These are phyloP conservation scores for Euplagia quadripunctaria DNA, from an alignment of 2,888 invertebrate species.

Conservation along the genomic window DNA sequence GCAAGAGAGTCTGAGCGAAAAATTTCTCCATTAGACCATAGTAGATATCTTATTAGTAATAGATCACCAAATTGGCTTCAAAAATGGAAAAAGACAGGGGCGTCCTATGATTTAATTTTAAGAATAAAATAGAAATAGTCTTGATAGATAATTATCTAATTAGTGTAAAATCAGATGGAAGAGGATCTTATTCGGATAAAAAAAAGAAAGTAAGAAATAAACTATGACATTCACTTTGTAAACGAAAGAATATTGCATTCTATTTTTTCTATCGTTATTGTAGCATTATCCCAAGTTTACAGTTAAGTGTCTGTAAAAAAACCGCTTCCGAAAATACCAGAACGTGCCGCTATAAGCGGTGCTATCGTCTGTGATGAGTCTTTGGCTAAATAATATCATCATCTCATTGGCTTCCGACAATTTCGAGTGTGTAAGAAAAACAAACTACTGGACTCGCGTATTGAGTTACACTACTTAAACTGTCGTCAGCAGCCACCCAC, in stretches of 20 bases:
- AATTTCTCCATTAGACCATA: background rate
- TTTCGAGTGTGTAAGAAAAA: slow-evolving; percentile 77
- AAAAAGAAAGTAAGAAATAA: background rate
- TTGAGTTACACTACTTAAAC: slow-evolving; percentile 85
- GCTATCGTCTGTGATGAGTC: slow-evolving; percentile 55
- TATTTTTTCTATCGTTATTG: slow-evolving; percentile 30
- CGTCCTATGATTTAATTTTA: background rate
- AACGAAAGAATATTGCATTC: slow-evolving; percentile 29
- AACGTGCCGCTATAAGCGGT: slow-evolving; percentile 35
- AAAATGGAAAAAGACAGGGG: background rate
- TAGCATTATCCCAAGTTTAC: slow-evolving; percentile 31
- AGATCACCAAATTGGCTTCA: too few species aligned
- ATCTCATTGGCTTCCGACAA: slow-evolving; percentile 77
- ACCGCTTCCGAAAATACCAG: slow-evolving; percentile 48
- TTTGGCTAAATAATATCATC: slow-evolving; percentile 74
- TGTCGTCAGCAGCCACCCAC: slow-evolving; percentile 86
- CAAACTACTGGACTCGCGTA: slow-evolving; percentile 77
- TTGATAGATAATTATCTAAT: too few species aligned
- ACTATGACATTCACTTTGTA: background rate
- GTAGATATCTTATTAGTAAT: background rate
- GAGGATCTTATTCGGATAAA: background rate
- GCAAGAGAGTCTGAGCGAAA: too few species aligned
- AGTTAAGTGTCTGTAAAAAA: slow-evolving; percentile 45
- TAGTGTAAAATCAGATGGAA: background rate
- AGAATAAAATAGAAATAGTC: background rate